These are phyloP conservation scores for Dicyrtoma fusca DNA, from an alignment of 2,888 invertebrate genomes.

Conservation along the genomic window DNA sequence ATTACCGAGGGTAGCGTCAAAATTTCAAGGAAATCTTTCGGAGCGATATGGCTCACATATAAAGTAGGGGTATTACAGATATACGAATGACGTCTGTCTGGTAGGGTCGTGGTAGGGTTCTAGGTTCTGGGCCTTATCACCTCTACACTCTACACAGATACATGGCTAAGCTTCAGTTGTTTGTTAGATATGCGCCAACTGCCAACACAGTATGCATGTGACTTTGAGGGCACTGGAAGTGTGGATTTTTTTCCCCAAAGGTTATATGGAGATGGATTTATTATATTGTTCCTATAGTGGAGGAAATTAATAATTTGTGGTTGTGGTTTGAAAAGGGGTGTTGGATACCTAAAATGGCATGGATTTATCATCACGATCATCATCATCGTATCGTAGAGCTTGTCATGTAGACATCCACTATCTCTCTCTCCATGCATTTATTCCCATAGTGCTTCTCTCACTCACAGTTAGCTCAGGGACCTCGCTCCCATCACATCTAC, in stretches of 20 bases:
- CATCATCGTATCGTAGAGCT: not conserved
- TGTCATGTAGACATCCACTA: conserved; percentile 6
- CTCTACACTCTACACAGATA: conserved; percentile 2
- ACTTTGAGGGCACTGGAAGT: not conserved
- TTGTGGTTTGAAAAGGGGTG: conserved; percentile 20
- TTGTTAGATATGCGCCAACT: not conserved
- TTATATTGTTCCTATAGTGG: conserved; percentile 21
- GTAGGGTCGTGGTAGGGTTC: not conserved
- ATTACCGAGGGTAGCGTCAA: too few species aligned
- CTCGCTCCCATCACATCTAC: too few species aligned
- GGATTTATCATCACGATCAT: conserved; percentile 24
- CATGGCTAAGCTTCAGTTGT: not conserved
- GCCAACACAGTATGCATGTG: not conserved
- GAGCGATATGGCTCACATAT: too few species aligned
- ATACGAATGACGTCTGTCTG: not conserved
- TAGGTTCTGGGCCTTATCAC: conserved; percentile 2
- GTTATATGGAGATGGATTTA: not conserved
- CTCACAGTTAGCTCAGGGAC: too few species aligned
- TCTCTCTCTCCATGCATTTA: not conserved
- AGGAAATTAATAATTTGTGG: conserved; percentile 36
- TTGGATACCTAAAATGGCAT: conserved; percentile 21
- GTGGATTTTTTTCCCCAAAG: not conserved
- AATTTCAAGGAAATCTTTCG: too few species aligned
- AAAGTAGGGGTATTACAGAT: not conserved
- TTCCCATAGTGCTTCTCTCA: not conserved